Conservation (phyloP, 2,888 invertebrate genomes). For the Troides oblongomaculatus region DNA sequence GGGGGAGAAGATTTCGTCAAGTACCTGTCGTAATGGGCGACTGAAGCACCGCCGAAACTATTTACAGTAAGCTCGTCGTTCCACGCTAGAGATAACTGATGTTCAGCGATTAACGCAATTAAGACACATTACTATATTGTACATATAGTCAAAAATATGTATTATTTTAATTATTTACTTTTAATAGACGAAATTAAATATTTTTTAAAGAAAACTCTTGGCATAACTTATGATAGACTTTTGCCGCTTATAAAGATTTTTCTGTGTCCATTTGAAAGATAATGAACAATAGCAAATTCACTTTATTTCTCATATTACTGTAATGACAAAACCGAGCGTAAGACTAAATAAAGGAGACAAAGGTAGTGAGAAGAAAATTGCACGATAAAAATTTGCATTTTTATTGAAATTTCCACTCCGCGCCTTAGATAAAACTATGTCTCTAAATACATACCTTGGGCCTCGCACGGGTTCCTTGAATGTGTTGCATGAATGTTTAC, state of each 20-base stretch:
- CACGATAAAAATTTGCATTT: slow-evolving; percentile 74
- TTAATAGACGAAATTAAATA: not conserved
- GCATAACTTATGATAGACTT: too few species aligned
- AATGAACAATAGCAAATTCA: slow-evolving; percentile 7
- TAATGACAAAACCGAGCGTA: slow-evolving; percentile 54
- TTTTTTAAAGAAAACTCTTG: too few species aligned
- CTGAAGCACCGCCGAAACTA: slow-evolving; percentile 22
- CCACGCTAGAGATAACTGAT: slow-evolving; percentile 54
- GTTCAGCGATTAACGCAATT: slow-evolving; percentile 56
- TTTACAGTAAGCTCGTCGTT: slow-evolving; percentile 35
- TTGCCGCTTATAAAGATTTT: not conserved
- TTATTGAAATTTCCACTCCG: slow-evolving; percentile 77
- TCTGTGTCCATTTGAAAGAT: not conserved
- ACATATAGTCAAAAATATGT: not conserved
- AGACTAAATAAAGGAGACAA: slow-evolving; percentile 65
- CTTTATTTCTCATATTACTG: slow-evolving; percentile 34
- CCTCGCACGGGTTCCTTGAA: slow-evolving; percentile 51
- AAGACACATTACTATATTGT: slow-evolving; percentile 51
- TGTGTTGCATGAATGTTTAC: slow-evolving; percentile 34
- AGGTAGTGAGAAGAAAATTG: slow-evolving; percentile 70
- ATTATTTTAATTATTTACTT: too few species aligned
- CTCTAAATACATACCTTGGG: slow-evolving; percentile 70
- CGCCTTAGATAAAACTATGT: slow-evolving; percentile 71
- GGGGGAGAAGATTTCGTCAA: slow-evolving; percentile 25
- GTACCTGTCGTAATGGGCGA: slow-evolving; percentile 24